These are phyloP conservation scores for Lomographa bimaculata DNA, from an alignment of 2,888 invertebrate species.

Conservation along the genomic window DNA sequence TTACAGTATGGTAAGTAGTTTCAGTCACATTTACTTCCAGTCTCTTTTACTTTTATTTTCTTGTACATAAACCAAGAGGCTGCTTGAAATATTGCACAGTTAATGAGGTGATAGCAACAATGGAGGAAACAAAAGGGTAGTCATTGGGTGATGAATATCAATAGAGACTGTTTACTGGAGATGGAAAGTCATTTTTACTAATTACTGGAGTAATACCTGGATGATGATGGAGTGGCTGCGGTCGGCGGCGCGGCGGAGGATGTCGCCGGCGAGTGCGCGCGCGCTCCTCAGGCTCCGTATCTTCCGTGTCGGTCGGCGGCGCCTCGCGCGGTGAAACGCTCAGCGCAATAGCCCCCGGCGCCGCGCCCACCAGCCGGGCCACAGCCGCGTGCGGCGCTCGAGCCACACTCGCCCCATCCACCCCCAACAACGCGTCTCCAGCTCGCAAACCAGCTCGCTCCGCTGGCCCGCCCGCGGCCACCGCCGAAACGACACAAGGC, in stretches of 20 bases:
- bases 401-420: constrained; percentile 96
- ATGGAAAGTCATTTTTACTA: too few species aligned
- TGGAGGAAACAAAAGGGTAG: too few species aligned
- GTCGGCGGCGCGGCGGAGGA: constrained; percentile 70
- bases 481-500: constrained; percentile 97
- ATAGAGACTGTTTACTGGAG: too few species aligned
- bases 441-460: constrained; percentile 95
- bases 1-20: too few species aligned
- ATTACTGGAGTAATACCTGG: too few species aligned
- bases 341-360: constrained; percentile 91
- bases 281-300: constrained; percentile 75
- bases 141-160: too few species aligned
- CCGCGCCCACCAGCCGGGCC: constrained; percentile 94
- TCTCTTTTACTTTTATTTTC: too few species aligned
- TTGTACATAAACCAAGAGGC: too few species aligned
- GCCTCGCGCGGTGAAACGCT: constrained; percentile 88
- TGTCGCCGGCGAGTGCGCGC: constrained; percentile 67
- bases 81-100: too few species aligned
- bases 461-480: constrained; percentile 93
- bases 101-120: too few species aligned
- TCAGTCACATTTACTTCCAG: too few species aligned
- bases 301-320: constrained; percentile 74
- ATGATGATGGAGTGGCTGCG: constrained; percentile 65
- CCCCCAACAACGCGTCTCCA: constrained; percentile 96
- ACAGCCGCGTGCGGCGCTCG: constrained; percentile 96